Conservation (phyloP, 2,113 vertebrate species). For the Bolborhynchus lineola region DNA sequence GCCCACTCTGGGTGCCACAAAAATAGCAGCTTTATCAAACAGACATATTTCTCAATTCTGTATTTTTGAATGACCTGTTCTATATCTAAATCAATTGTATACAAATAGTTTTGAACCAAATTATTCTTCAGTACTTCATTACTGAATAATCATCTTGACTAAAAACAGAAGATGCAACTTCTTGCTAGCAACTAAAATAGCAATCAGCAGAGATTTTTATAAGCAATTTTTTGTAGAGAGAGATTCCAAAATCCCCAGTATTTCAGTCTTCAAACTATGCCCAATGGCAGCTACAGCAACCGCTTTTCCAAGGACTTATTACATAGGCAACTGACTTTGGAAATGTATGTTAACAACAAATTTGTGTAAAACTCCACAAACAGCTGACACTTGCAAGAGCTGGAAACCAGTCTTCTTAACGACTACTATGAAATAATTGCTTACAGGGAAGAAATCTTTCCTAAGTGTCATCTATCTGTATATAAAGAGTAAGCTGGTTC, state of each 20-base stretch:
- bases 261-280: not conserved
- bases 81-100: not conserved
- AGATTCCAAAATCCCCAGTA: not conserved
- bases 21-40: not conserved
- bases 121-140: not conserved
- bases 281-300: not conserved
- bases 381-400: not conserved
- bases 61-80: not conserved
- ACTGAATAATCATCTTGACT: not conserved
- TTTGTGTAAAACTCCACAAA: not conserved
- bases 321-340: not conserved
- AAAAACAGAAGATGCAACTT: not conserved
- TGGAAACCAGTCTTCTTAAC: not conserved
- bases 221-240: not conserved
- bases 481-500: not conserved
- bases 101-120: not conserved
- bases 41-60: not conserved
- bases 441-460: not conserved
- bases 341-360: not conserved
- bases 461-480: not conserved
- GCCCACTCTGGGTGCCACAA: not conserved
- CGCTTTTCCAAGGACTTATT: not conserved
- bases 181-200: not conserved
- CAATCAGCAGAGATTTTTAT: not conserved
- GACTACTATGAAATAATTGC: not conserved